Conservation (phyloP, 1,140 invertebrate species). For the Hycleus cichorii region DNA sequence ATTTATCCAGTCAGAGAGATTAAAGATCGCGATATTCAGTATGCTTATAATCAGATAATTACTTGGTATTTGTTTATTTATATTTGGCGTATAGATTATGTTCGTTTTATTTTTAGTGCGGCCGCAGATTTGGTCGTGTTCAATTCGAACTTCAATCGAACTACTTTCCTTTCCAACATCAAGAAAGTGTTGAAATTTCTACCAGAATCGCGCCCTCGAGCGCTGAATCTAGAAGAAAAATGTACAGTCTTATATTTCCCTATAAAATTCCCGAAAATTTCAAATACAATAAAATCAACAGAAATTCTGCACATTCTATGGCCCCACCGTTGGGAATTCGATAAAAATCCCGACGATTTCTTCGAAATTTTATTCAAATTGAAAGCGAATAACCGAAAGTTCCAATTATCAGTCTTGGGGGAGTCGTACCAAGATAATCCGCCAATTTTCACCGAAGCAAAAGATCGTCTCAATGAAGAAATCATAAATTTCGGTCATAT, state of each 20-base stretch:
- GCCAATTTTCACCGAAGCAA: slow-evolving; percentile 47
- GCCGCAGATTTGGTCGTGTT: slow-evolving; percentile 65
- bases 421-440: slow-evolving; percentile 53
- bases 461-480: slow-evolving; percentile 44
- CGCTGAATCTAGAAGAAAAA: slow-evolving; percentile 53
- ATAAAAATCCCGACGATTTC: slow-evolving; percentile 64
- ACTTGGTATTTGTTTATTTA: slow-evolving; percentile 49
- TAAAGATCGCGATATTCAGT: slow-evolving; percentile 68
- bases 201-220: slow-evolving; percentile 55
- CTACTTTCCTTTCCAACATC: slow-evolving; percentile 59
- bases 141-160: slow-evolving; percentile 64
- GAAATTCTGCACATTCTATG: slow-evolving; percentile 57
- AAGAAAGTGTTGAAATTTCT: slow-evolving; percentile 57
- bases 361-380: slow-evolving; percentile 52
- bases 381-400: slow-evolving; percentile 48
- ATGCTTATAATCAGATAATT: slow-evolving; percentile 69
- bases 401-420: slow-evolving; percentile 57
- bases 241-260: slow-evolving; percentile 62
- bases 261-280: slow-evolving; percentile 43
- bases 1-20: slow-evolving; percentile 61
- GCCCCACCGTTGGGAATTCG: slow-evolving; percentile 77
- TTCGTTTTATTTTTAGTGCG: slow-evolving; percentile 46
- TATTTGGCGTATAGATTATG: neutral
- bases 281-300: slow-evolving; percentile 11
- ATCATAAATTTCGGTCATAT: slow-evolving; percentile 58